phyloP scores from a whole-genome alignment of 2,113 vertebrate genomes.

The Cochlearius cochlearius region DNA sequence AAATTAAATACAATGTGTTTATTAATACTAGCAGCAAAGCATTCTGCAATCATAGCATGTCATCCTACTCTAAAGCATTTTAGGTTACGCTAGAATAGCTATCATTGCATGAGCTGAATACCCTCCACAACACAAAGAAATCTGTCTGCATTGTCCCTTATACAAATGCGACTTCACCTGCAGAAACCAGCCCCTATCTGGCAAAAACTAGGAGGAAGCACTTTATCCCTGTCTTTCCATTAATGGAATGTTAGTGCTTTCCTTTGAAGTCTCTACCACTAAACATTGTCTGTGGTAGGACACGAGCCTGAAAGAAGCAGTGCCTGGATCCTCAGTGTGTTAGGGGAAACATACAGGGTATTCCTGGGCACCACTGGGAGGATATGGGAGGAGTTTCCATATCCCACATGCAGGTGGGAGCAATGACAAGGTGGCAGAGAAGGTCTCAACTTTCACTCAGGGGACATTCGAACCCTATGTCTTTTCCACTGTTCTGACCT shows the following conservation, averaged over 20 bases:
- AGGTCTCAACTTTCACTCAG: background rate
- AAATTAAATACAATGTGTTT: background rate
- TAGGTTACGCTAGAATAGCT: background rate
- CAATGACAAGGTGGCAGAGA: background rate
- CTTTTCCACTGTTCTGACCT: background rate
- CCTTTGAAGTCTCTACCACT: background rate
- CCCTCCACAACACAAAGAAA: background rate
- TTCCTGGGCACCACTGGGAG: background rate
- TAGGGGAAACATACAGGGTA: background rate
- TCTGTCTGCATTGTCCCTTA: background rate
- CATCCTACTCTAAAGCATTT: background rate
- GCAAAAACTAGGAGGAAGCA: background rate
- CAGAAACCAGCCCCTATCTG: background rate
- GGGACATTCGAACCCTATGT: background rate
- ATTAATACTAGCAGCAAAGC: background rate
- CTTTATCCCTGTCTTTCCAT: background rate
- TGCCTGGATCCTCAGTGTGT: background rate
- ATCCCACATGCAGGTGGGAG: background rate
- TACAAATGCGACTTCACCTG: background rate
- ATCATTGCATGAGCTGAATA: background rate
- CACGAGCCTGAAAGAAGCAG: background rate
- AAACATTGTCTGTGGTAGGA: background rate
- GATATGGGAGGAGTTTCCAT: background rate
- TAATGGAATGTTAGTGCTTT: background rate
- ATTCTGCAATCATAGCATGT: background rate